Evolutionary conservation across 2,888 invertebrate species (phyloP).

Genomic region (Allygus modestus): DNA sequence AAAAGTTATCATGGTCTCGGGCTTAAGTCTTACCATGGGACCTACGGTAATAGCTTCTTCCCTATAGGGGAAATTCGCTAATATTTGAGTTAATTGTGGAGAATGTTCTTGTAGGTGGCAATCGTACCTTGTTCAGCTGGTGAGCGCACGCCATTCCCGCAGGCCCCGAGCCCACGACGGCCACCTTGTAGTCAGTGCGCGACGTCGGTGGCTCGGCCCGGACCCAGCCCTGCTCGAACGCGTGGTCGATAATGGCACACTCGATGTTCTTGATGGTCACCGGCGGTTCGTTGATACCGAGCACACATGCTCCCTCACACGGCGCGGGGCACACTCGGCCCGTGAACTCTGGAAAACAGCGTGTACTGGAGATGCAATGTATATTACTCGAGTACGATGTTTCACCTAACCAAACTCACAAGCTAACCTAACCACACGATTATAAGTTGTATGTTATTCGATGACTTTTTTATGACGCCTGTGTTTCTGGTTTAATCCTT

Average conservation of each 20-base stretch:
- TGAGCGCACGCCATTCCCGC: constrained; percentile 97
- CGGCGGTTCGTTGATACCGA: constrained; percentile 96
- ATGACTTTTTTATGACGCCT: no score
- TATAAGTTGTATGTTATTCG: no score
- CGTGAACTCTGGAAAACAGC: constrained; percentile 86
- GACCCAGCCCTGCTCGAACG: constrained; percentile 98
- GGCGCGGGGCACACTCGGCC: constrained; percentile 98
- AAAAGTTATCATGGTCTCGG: no score
- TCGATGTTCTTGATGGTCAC: constrained; percentile 99
- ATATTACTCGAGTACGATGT: constrained; percentile 35
- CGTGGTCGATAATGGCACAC: constrained; percentile 98
- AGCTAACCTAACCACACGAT: no score
- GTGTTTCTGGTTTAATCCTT: no score
- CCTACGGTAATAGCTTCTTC: no score
- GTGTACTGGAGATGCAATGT: no score
- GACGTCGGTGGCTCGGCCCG: constrained; percentile 85
- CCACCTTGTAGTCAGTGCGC: constrained; percentile 90
- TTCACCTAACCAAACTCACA: no score
- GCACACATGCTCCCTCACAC: constrained; percentile 98
- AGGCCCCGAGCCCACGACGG: constrained; percentile 96
- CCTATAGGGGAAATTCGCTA: no score
- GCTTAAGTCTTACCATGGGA: no score
- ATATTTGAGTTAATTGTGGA: no score
- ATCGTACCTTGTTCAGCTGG: constrained; percentile 90
- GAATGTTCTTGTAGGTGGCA: no score